Percentiles rank a stretch among this genome's conserved stretches.
Conservation (phyloP, 2,113 vertebrate genomes). For the Murina feae region DNA sequence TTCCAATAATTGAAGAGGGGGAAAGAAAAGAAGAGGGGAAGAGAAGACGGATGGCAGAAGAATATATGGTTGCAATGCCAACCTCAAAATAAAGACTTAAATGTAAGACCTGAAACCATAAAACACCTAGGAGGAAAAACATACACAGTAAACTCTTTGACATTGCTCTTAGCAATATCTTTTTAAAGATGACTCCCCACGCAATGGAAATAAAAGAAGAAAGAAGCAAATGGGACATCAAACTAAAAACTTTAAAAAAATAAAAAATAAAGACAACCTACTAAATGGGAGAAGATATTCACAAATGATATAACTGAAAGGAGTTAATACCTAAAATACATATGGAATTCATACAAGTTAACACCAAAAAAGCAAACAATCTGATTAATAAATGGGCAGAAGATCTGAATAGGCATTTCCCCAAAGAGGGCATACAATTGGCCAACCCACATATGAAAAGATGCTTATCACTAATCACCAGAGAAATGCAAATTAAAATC, state of each 20-base stretch:
- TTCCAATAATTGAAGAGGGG: background rate
- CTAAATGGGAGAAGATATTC: background rate
- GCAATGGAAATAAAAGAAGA: too few species aligned
- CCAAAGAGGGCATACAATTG: background rate
- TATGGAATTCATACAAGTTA: background rate
- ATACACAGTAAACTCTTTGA: too few species aligned
- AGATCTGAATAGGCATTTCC: background rate
- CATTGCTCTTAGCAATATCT: too few species aligned
- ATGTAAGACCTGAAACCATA: background rate
- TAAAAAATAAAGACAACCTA: background rate
- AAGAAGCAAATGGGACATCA: background rate
- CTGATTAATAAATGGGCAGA: background rate
- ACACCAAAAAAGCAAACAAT: background rate
- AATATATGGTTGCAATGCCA: background rate
- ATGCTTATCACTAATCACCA: background rate
- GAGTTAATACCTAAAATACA: background rate
- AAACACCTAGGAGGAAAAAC: background rate
- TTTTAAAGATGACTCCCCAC: too few species aligned
- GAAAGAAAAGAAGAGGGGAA: background rate
- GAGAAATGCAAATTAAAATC: background rate
- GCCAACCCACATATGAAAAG: background rate
- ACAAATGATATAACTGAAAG: background rate
- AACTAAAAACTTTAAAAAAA: background rate
- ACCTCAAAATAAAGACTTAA: background rate
- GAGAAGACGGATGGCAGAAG: background rate